Conservation (phyloP, 2,797 vertebrate genomes). For the Micromesistius poutassou region DNA sequence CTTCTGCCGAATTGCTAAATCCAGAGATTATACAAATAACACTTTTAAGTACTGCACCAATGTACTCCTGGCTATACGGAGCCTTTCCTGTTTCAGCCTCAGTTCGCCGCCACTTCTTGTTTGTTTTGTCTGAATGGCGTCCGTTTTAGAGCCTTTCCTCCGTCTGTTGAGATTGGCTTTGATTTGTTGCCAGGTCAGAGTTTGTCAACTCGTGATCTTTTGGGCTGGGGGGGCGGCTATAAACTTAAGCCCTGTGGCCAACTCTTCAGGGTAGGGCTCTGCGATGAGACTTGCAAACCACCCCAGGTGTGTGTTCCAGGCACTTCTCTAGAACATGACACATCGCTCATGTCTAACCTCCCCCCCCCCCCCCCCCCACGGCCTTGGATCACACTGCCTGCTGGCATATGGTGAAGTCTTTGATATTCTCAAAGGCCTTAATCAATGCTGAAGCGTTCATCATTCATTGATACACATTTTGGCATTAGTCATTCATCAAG, state of each 20-base stretch:
- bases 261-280: neutral
- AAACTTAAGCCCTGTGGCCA: constrained; percentile 1
- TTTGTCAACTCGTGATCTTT: neutral
- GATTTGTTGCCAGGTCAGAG: neutral
- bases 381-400: neutral
- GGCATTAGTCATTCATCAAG: no score
- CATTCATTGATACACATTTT: no score
- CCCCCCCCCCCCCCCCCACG: no score
- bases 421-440: no score
- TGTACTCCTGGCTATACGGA: constrained; percentile 18
- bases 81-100: constrained; percentile 35
- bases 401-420: neutral
- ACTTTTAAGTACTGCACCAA: constrained; percentile 25
- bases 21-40: neutral
- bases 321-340: no score
- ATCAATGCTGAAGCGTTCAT: no score
- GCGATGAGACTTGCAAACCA: neutral
- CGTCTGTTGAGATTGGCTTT: neutral
- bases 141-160: constrained; percentile 20
- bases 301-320: neutral
- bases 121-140: constrained; percentile 29
- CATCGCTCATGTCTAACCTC: neutral
- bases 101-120: neutral
- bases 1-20: neutral
- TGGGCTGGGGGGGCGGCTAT: neutral